A percentile compares a stretch with the other conserved stretches of the same genome.
Evolutionary conservation across 2,113 vertebrate genomes (phyloP).

Genomic region (Pterocles orientalis): DNA sequence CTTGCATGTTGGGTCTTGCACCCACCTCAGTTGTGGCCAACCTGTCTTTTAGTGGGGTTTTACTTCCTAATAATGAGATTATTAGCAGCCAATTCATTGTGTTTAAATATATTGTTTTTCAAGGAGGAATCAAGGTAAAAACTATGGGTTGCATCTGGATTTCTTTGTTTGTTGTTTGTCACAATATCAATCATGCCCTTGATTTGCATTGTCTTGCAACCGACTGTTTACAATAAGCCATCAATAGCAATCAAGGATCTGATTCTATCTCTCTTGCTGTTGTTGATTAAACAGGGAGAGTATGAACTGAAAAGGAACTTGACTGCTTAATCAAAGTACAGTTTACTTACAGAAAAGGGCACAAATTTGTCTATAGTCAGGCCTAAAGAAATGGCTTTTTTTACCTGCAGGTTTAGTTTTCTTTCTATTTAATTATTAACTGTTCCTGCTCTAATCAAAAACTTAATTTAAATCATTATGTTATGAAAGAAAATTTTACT

Average conservation of each 20-base stretch:
- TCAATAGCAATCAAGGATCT: conserved; percentile 20
- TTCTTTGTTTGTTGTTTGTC: background rate
- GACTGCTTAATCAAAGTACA: background rate
- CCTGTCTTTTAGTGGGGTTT: background rate
- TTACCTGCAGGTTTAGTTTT: background rate
- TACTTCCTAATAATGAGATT: background rate
- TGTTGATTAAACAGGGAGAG: conserved; percentile 34
- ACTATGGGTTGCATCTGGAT: background rate
- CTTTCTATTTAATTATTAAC: background rate
- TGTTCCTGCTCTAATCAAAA: background rate
- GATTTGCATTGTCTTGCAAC: conserved; percentile 5
- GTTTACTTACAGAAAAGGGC: background rate
- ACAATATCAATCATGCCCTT: background rate
- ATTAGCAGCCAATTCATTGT: background rate
- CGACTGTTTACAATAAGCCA: background rate
- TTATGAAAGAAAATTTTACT: background rate
- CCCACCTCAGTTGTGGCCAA: background rate
- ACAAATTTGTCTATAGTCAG: background rate
- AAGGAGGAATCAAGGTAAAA: background rate
- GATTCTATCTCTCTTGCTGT: background rate
- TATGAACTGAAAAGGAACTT: background rate
- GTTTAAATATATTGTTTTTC: background rate
- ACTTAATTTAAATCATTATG: background rate
- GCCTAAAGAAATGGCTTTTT: background rate
- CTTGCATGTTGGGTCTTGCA: background rate